phyloP scores from a whole-genome alignment of 2,113 vertebrate species.

The Chrysemys picta region DNA sequence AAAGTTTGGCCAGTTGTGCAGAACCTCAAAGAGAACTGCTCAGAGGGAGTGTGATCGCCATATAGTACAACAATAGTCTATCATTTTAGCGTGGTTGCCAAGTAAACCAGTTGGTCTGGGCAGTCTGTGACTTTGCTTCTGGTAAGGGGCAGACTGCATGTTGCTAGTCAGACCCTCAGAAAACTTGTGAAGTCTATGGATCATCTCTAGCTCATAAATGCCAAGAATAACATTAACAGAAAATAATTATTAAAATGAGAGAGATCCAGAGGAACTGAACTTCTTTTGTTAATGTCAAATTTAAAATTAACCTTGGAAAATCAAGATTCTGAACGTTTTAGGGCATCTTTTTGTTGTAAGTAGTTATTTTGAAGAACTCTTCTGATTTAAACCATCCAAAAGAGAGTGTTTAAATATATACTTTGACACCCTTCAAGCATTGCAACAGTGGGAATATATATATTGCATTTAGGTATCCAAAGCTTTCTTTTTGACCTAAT shows the following conservation, averaged over 20 bases:
- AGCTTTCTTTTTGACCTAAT: not conserved
- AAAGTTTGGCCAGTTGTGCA: not conserved
- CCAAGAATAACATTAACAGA: not conserved
- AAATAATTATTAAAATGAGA: not conserved
- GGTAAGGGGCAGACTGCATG: not conserved
- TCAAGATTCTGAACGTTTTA: not conserved
- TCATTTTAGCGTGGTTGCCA: not conserved
- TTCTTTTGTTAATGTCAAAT: not conserved
- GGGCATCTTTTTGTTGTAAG: constrained; percentile 1
- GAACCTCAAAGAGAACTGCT: not conserved
- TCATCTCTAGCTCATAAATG: not conserved
- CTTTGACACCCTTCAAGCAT: not conserved
- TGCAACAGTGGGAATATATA: not conserved
- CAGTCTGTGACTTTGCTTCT: not conserved
- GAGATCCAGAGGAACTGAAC: accelerated
- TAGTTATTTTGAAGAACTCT: not conserved
- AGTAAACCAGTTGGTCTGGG: not conserved
- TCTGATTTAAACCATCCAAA: not conserved
- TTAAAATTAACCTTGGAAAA: not conserved
- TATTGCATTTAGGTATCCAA: too few species aligned
- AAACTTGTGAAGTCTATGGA: constrained; percentile 18
- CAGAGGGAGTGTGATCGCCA: not conserved
- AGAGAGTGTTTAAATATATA: not conserved
- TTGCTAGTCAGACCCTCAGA: not conserved
- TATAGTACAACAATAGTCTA: not conserved